A percentile compares a stretch with the other conserved stretches of the same genome.
Evolutionary conservation across 2,888 invertebrate species (phyloP).

Genomic region (Iselma pallidipennis): DNA sequence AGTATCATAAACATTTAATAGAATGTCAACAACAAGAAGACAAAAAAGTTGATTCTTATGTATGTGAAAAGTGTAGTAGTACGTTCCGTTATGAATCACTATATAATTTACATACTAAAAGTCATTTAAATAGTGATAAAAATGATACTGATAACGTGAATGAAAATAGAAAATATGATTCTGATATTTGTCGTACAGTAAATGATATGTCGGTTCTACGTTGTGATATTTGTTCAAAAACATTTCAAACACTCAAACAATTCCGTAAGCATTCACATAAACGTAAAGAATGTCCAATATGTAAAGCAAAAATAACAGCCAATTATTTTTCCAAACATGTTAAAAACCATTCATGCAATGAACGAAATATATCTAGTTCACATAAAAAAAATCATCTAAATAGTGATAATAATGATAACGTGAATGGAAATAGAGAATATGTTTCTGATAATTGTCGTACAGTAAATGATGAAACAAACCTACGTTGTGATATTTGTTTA

Average conservation of each 20-base stretch:
- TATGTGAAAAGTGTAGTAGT: slow-evolving; percentile 8
- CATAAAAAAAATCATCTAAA: slow-evolving; percentile 4
- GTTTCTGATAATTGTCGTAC: slow-evolving; percentile 7
- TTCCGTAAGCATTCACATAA: slow-evolving; percentile 39
- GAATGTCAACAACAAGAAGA: neutral
- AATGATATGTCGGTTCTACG: too few relatives aligned
- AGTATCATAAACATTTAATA: slow-evolving; percentile 3
- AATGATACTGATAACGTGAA: too few relatives aligned
- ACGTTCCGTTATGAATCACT: too few relatives aligned
- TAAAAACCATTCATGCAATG: too few relatives aligned
- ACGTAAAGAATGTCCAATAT: too few relatives aligned
- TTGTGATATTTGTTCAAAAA: neutral
- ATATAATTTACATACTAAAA: neutral
- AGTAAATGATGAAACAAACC: too few relatives aligned
- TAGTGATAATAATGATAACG: neutral
- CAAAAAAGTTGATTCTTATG: neutral
- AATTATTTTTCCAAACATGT: slow-evolving; percentile 43
- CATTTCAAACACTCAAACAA: neutral
- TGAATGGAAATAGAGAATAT: neutral
- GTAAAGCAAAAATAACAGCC: too few relatives aligned
- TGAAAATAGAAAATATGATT: slow-evolving; percentile 12
- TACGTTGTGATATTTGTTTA: neutral
- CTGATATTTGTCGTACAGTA: neutral
- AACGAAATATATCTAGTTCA: slow-evolving; percentile 8
- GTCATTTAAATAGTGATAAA: neutral